phyloP scores from a whole-genome alignment of 1,140 invertebrate species.

The Latrodectus geometricus region DNA sequence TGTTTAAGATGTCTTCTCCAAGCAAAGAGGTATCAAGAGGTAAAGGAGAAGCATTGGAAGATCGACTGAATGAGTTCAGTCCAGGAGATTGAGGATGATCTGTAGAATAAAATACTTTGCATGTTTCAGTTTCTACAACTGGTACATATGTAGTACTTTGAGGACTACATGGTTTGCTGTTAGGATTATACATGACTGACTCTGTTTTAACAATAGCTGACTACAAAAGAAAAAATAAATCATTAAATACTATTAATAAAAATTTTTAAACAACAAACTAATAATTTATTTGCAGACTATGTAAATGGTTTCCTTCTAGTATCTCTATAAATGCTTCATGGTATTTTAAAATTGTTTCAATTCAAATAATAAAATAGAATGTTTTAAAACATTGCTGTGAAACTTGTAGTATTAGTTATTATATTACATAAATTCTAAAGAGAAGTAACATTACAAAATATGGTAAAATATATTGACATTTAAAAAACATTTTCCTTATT shows the following conservation, averaged over 20 bases:
- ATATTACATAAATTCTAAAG: too few species aligned
- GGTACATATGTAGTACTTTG: slow-evolving; percentile 76
- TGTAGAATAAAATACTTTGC: slow-evolving; percentile 75
- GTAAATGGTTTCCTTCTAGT: too few species aligned
- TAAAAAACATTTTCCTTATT: too few species aligned
- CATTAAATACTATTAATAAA: not conserved
- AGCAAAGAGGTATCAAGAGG: slow-evolving; percentile 44
- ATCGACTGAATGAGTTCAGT: slow-evolving; percentile 23
- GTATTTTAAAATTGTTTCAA: too few species aligned
- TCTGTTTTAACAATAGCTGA: slow-evolving; percentile 78
- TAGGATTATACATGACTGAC: slow-evolving; percentile 75
- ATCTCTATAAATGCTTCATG: too few species aligned
- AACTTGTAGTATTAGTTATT: too few species aligned
- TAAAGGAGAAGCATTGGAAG: slow-evolving; percentile 34
- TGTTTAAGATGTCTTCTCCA: slow-evolving; percentile 57
- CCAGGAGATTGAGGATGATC: slow-evolving; percentile 40
- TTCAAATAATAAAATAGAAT: too few species aligned
- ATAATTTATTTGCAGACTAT: too few species aligned
- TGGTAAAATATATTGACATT: too few species aligned
- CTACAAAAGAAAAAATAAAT: slow-evolving; percentile 25
- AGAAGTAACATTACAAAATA: too few species aligned
- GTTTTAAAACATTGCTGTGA: too few species aligned
- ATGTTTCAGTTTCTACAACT: slow-evolving; percentile 79
- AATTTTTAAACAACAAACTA: too few species aligned
- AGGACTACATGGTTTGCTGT: slow-evolving; percentile 64